Base-by-base conservation (phyloP, 1,140 invertebrate species). In the Tyrophagus putrescentiae region DNA sequence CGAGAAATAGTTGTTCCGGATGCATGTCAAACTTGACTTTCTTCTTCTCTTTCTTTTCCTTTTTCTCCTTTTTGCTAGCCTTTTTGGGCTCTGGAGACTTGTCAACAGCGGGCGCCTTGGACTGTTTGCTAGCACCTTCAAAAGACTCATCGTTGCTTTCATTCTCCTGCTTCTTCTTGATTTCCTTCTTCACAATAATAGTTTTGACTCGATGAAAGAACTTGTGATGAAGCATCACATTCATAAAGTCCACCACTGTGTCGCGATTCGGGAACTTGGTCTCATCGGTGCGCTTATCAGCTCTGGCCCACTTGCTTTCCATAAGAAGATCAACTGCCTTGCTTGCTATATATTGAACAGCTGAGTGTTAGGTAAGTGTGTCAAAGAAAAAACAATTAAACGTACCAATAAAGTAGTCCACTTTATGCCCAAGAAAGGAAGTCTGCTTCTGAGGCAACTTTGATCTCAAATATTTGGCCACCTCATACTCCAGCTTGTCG, bases 191-290 rank as follows among this genome's bases (percentile, higher is more conserved):
- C 52, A 85, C 82, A 23, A 83, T 81, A 60, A 84, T 85, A 74
- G 92, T 93, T 69, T 85, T 84, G 53, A 90, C 92, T 65, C 92
- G 80, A 74, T 96, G 92, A 73, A 92, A 96, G 70, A 97, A 82
- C 72, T 93, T 94, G 73, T 93, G 90, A 66, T 81, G 78, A 64
- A 97, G 72, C 82, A 95, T 85, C 56, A 77, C 61, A 34, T 66
- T 61, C 66, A 68, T 65, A 44, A 64, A 68, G 11, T 57, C 54
- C 5, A 66, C 81, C 57, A 83, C 83, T 61, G 86, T 82, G 67
- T 83, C 78, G 44, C 92, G 76, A 11, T 80, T 83, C 33, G 82
- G 81, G 71, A 98, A 98, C 28, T 87, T 70, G 0, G 84, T 79
- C 60, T 80, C 79, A 63, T 81, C 79, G 44, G 83, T 80, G 23